phyloP scores from a whole-genome alignment of 2,888 invertebrate genomes.

The Dascillus cervinus region DNA sequence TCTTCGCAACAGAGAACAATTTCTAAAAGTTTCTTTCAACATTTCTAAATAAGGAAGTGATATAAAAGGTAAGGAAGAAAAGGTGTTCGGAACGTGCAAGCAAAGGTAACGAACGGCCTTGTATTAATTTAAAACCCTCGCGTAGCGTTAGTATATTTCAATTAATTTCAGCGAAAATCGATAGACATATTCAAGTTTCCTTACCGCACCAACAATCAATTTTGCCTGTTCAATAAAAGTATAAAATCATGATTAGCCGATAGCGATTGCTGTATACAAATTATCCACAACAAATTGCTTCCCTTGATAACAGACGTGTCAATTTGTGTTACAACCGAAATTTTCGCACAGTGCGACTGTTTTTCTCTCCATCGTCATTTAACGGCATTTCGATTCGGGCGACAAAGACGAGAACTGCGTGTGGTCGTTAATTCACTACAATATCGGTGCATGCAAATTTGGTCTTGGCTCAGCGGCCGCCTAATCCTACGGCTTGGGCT shows the following conservation, averaged over 20 bases:
- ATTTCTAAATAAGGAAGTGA: too few species aligned
- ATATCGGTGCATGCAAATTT: conserved; percentile 22
- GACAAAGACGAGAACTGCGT: conserved; percentile 7
- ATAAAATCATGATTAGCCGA: conserved; percentile 12
- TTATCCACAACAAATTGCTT: conserved; percentile 23
- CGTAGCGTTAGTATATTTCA: too few species aligned
- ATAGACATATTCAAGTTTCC: too few species aligned
- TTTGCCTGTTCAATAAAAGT: conserved; percentile 13
- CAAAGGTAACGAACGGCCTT: too few species aligned
- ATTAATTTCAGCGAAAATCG: too few species aligned
- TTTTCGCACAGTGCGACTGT: conserved; percentile 6
- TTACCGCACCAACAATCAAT: conserved; percentile 12
- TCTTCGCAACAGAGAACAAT: too few species aligned
- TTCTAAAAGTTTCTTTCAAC: too few species aligned
- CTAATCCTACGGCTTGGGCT: conserved; percentile 24
- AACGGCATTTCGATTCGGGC: not conserved
- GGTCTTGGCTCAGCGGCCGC: conserved; percentile 14
- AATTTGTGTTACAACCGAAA: conserved; percentile 15
- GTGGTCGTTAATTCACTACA: conserved; percentile 14
- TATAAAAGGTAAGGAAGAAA: too few species aligned
- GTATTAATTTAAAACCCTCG: too few species aligned
- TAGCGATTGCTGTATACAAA: conserved; percentile 16
- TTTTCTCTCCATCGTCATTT: too few species aligned
- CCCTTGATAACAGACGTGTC: conserved; percentile 22
- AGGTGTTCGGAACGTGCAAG: too few species aligned